These are phyloP conservation scores for Irena cyanogastra DNA, from an alignment of 2,113 vertebrate genomes.

Conservation along the genomic window DNA sequence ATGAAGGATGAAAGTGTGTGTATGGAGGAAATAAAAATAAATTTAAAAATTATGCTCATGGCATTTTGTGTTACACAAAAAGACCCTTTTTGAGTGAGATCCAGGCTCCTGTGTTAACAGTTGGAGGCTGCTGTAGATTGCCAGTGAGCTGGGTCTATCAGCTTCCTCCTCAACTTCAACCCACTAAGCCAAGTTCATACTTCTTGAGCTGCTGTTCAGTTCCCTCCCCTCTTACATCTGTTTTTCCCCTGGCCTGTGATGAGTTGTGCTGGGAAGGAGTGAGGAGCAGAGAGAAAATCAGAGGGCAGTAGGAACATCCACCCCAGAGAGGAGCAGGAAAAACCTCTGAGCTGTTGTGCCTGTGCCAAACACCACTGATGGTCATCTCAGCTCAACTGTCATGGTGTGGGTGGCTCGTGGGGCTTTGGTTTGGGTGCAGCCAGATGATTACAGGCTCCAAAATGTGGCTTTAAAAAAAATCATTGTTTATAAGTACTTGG, in stretches of 20 bases:
- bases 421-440: not conserved
- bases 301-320: not conserved
- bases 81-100: not conserved
- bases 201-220: not conserved
- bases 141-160: not conserved
- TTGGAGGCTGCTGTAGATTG: not conserved
- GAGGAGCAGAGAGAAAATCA: not conserved
- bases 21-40: not conserved
- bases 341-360: not conserved
- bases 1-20: not conserved
- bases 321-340: not conserved
- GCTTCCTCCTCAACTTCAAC: not conserved
- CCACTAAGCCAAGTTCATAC: not conserved
- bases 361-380: not conserved
- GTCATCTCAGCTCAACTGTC: fast-evolving
- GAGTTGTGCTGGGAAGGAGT: not conserved
- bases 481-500: not conserved
- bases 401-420: not conserved
- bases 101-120: not conserved
- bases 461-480: fast-evolving
- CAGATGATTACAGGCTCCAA: not conserved
- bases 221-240: not conserved
- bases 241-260: not conserved
- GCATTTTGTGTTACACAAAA: not conserved
- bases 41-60: not conserved